Evolutionary conservation across 2,888 invertebrate genomes (phyloP).

Genomic region (Drosophila barbarae): DNA sequence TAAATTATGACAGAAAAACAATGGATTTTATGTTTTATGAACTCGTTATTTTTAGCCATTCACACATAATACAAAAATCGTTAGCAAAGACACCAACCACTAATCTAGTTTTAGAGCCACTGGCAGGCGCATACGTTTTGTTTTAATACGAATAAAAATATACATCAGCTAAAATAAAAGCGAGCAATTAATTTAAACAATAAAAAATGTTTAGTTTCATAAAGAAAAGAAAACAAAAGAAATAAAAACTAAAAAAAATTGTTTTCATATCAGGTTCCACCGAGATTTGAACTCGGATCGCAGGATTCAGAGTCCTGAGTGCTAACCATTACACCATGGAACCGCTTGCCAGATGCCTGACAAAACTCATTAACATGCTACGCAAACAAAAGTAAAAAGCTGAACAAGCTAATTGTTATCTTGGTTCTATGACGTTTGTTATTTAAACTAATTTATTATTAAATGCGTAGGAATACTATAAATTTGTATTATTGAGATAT

Average conservation of each 20-base stretch:
- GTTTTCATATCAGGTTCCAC: slow-evolving; percentile 75
- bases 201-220: slow-evolving; percentile 17
- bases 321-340: slow-evolving; percentile 82
- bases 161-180: neutral
- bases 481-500: no score
- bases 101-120: neutral
- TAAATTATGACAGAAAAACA: neutral
- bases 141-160: neutral
- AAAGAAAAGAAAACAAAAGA: slow-evolving; percentile 2
- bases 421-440: neutral
- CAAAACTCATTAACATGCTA: neutral
- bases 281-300: slow-evolving; percentile 79
- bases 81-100: neutral
- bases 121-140: no score
- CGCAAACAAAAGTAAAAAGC: neutral
- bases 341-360: slow-evolving; percentile 60
- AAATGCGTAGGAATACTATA: neutral
- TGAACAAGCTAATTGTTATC: neutral
- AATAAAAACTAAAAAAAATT: slow-evolving; percentile 7
- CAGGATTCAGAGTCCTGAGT: slow-evolving; percentile 82
- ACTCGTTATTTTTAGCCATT: no score
- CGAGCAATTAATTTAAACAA: neutral
- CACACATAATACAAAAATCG: neutral
- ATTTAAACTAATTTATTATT: neutral
- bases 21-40: no score